phyloP scores from a whole-genome alignment of 64 coral and sea anemone species.

The Anthopleura sola region DNA sequence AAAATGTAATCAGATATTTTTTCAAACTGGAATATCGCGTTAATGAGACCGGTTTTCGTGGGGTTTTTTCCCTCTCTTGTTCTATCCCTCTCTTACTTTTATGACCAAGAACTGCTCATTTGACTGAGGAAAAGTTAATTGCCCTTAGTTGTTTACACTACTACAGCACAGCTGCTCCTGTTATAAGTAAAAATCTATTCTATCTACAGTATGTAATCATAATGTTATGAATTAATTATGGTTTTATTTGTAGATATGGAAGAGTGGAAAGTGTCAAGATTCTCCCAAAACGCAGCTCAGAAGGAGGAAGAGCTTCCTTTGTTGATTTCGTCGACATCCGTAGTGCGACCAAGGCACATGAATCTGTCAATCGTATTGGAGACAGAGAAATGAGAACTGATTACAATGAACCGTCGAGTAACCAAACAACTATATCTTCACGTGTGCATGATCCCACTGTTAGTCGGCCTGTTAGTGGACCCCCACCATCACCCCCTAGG shows the following conservation, averaged over 20 bases:
- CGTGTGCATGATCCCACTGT: slow-evolving; percentile 67
- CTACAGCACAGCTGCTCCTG: slow-evolving; percentile 20
- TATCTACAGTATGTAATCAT: neutral
- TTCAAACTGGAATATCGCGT: neutral
- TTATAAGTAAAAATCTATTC: neutral
- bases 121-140: neutral
- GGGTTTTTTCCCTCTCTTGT: neutral
- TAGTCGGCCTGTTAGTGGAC: slow-evolving; percentile 32
- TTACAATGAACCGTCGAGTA: slow-evolving; percentile 88
- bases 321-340: slow-evolving; percentile 99
- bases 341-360: slow-evolving; percentile 96
- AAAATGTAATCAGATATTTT: neutral
- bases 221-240: neutral
- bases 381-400: slow-evolving; percentile 95
- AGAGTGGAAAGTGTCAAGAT: slow-evolving; percentile 93
- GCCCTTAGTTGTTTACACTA: neutral
- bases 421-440: slow-evolving; percentile 35
- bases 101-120: neutral
- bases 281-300: slow-evolving; percentile 82
- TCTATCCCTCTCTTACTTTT: too few species aligned
- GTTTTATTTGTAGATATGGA: slow-evolving; percentile 68
- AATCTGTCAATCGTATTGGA: slow-evolving; percentile 90
- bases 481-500: slow-evolving; percentile 53
- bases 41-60: neutral
- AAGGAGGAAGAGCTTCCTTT: slow-evolving; percentile 94